phyloP scores from a whole-genome alignment of 2,888 invertebrate genomes.

The Polia nebulosa region DNA sequence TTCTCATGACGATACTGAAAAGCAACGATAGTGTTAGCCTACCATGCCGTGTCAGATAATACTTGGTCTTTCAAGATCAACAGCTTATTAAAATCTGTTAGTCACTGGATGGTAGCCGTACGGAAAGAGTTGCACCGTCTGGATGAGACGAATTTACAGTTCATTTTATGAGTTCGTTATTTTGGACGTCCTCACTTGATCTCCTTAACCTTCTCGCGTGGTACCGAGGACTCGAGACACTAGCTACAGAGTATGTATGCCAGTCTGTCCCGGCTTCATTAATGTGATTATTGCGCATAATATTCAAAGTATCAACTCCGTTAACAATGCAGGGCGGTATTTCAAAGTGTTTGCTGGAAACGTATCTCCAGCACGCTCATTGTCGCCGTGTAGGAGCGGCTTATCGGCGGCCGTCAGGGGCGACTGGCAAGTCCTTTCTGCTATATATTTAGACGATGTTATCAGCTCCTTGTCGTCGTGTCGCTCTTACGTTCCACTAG shows the following conservation, averaged over 20 bases:
- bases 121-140: neutral
- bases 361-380: neutral
- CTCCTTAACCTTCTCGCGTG: neutral
- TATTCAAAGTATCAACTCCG: neutral
- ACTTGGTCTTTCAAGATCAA: neutral
- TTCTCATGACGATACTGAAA: neutral
- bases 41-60: neutral
- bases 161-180: neutral
- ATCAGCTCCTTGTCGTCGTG: neutral
- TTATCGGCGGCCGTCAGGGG: slow-evolving; percentile 4
- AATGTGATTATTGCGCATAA: neutral
- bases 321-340: neutral
- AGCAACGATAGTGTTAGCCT: neutral
- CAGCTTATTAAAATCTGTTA: neutral
- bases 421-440: neutral
- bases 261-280: neutral
- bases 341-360: neutral
- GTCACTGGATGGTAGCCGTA: neutral
- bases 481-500: neutral
- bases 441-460: slow-evolving; percentile 12
- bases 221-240: neutral
- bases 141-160: neutral
- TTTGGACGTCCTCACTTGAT: neutral
- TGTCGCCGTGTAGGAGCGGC: slow-evolving; percentile 3
- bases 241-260: slow-evolving; percentile 1